Evolutionary conservation across 92 coral and sea anemone genomes (phyloP), one percentile per base, ranked within the genome.

Genomic region (Actinernus sp.): DNA sequence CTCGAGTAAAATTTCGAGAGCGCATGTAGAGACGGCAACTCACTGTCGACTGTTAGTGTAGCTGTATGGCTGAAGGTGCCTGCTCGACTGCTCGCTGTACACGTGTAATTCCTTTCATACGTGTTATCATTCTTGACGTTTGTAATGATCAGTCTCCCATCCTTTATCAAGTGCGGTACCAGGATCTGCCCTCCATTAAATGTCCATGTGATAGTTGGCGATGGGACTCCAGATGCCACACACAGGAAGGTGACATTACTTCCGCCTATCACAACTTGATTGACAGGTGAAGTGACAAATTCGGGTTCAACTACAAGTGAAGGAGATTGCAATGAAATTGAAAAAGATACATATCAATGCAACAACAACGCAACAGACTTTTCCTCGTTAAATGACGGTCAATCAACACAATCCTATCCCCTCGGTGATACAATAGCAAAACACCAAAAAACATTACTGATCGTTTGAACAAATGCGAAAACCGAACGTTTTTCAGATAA

Each of bases 71-170:
- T 61, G 7, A 37, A 45, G 13, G 43, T 49, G 23, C 55, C 76
- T 16, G 64, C 79, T 41, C 52, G 51, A 46, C 77, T 79, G 2
- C 14, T 18, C 1, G 70, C 85, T 17, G 48, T 36, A 41, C 85
- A 78, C 19, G 67, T 30, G 41, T 78, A 78, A n/a, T 30, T 67
- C 31, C 85, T 77, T 31, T 78, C 85, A 24, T 59, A 60, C 3
- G 33, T 29, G 8, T 26, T 26, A 63, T 56, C 51, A 43, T 60
- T 71, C 29, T 16, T 57, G 21, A 71, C 78, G 30, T 33, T 26
- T 1, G 26, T 32, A 20, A 71, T 57, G n/a, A 60, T 40, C 1
- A 71, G 45, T 26, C 58, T 71, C 2, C 65, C 55, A 31, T 48
- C 33, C 1, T 27, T 3, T 0, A 45, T 0, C 4, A 49, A 33